Percentiles rank a stretch among this genome's conserved stretches.
These are phyloP conservation scores for Chelon labrosus DNA, from an alignment of 2,797 vertebrate species.

Conservation along the genomic window DNA sequence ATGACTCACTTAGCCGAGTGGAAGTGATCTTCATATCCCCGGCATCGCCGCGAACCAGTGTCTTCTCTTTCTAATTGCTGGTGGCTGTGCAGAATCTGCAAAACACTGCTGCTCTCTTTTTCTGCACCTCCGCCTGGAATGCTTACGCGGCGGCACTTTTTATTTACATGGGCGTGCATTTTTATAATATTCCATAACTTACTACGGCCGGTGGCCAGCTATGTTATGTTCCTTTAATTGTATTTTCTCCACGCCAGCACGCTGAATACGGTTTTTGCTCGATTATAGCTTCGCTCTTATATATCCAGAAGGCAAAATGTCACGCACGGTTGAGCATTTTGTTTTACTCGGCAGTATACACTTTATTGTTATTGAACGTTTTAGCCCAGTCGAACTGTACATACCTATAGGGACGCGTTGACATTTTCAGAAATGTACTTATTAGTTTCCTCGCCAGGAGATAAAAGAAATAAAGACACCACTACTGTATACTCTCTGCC, in stretches of 20 bases:
- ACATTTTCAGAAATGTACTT: constrained; percentile 1
- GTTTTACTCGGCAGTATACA: background rate
- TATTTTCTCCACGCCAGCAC: background rate
- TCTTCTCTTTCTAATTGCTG: constrained; percentile 48
- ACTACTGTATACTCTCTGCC: no score
- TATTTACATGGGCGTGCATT: constrained; percentile 5
- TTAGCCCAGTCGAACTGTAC: background rate
- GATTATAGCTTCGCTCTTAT: background rate
- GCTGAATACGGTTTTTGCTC: background rate
- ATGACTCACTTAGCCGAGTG: constrained; percentile 58
- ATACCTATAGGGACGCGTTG: background rate
- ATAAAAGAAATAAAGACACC: background rate
- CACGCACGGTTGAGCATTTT: background rate
- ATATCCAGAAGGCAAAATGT: background rate
- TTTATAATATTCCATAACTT: constrained; percentile 6
- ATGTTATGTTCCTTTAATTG: constrained; percentile 17
- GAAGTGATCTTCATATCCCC: constrained; percentile 56
- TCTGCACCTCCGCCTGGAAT: constrained; percentile 23
- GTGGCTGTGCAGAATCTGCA: constrained; percentile 44
- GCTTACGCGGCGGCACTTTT: constrained; percentile 26
- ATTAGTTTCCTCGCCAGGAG: background rate
- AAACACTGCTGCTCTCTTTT: constrained; percentile 1
- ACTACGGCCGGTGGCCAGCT: constrained; percentile 8
- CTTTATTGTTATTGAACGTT: background rate
- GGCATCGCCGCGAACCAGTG: constrained; percentile 33